Conservation (phyloP, 23 tunicate species). For the Trididemnum nubilum region DNA sequence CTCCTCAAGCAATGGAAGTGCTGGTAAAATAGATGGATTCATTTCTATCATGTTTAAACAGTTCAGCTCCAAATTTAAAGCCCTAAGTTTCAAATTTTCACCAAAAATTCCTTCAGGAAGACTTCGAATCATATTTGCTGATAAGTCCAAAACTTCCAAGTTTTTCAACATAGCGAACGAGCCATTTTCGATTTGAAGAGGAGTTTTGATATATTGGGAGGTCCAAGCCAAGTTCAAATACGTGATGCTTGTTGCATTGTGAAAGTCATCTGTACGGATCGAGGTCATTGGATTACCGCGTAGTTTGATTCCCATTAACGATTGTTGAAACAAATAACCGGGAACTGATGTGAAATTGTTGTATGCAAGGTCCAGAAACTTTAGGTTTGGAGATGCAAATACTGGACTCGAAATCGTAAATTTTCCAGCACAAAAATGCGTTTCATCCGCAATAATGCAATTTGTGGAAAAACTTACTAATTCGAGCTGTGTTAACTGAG, state of each 20-base stretch:
- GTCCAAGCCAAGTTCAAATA: constrained; percentile 18
- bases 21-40: not conserved
- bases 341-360: constrained; percentile 1
- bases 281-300: not conserved
- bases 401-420: not conserved
- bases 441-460: not conserved
- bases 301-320: constrained; percentile 6
- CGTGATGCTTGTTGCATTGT: not conserved
- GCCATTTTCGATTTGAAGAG: not conserved
- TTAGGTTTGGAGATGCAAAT: not conserved
- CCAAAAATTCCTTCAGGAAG: not conserved
- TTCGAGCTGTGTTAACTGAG: not conserved
- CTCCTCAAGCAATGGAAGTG: not conserved
- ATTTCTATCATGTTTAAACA: not conserved
- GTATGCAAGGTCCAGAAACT: constrained; percentile 6
- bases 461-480: not conserved
- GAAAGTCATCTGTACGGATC: not conserved
- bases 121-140: not conserved
- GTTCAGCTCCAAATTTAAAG: constrained; percentile 5
- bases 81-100: not conserved
- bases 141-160: constrained; percentile 5
- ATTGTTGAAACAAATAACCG: not conserved
- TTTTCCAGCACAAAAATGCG: not conserved
- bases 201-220: not conserved
- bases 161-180: not conserved